Evolutionary conservation across 2,888 invertebrate species (phyloP).

Genomic region (Eristalis intricaria): DNA sequence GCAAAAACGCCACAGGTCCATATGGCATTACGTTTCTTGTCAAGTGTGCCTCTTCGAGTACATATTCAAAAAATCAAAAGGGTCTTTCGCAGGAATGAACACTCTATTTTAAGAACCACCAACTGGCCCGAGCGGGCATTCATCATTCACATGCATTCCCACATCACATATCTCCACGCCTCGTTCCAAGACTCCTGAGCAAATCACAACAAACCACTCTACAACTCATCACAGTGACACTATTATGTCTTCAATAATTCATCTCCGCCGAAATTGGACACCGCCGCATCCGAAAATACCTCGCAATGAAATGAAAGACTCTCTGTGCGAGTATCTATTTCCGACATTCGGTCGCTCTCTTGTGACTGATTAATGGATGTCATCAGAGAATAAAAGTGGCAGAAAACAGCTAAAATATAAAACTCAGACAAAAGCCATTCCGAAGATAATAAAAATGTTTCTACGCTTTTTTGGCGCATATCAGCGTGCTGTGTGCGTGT

Average conservation of each 20-base stretch:
- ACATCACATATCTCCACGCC: neutral
- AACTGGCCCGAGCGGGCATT: neutral
- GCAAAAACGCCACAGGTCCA: too few species aligned
- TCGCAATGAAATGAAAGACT: constrained; percentile 19
- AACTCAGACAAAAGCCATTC: constrained; percentile 20
- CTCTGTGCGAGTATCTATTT: constrained; percentile 1
- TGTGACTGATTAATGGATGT: constrained; percentile 64
- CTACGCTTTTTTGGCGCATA: constrained; percentile 21
- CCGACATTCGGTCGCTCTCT: neutral
- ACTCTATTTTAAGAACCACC: neutral
- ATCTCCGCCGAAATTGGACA: constrained; percentile 41
- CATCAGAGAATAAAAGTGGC: constrained; percentile 64
- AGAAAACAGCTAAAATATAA: constrained; percentile 55
- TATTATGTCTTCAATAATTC: constrained; percentile 64
- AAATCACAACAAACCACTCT: constrained; percentile 59
- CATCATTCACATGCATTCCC: neutral
- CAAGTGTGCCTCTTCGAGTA: too few species aligned
- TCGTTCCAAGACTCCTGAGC: constrained; percentile 26
- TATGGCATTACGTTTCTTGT: too few species aligned
- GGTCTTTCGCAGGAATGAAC: neutral
- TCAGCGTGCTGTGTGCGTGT: constrained; percentile 4
- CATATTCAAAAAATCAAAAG: too few species aligned
- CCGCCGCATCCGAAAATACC: constrained; percentile 30
- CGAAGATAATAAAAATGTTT: constrained; percentile 32
- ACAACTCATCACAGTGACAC: constrained; percentile 64